Evolutionary conservation across 2,888 invertebrate genomes (phyloP).

Genomic region (Callosobruchus maculatus): DNA sequence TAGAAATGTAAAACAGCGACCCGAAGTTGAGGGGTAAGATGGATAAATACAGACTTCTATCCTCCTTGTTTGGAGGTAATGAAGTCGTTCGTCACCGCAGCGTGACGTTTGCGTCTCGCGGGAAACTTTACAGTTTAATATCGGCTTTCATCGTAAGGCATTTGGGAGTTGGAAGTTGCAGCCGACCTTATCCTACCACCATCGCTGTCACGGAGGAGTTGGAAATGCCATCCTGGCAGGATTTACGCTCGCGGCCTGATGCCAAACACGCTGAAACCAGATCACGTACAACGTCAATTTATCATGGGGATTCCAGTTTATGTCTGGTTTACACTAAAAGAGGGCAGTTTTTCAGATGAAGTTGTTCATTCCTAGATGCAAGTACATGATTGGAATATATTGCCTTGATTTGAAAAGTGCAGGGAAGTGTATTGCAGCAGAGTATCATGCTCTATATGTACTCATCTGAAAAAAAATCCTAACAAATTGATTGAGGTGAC

Average conservation of each 20-base stretch:
- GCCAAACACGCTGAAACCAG: neutral
- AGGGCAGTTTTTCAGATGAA: neutral
- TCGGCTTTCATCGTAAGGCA: neutral
- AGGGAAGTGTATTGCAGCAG: no score
- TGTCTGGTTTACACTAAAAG: neutral
- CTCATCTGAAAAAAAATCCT: no score
- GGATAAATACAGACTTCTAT: neutral
- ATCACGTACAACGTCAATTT: neutral
- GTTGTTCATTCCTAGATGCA: neutral
- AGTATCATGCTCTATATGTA: no score
- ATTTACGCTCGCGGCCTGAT: neutral
- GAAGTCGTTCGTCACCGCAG: neutral
- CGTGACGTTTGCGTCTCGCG: neutral
- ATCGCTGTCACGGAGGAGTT: neutral
- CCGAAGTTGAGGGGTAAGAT: no score
- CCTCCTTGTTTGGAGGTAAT: neutral
- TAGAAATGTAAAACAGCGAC: no score
- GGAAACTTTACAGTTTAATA: neutral
- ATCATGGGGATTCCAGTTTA: neutral
- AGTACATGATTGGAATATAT: no score
- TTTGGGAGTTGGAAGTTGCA: neutral
- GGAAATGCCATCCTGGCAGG: neutral
- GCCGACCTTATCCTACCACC: neutral
- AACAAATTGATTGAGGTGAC: no score
- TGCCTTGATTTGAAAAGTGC: no score